Base-by-base conservation (phyloP, 2,113 vertebrate species). In the Clarias magur region DNA sequence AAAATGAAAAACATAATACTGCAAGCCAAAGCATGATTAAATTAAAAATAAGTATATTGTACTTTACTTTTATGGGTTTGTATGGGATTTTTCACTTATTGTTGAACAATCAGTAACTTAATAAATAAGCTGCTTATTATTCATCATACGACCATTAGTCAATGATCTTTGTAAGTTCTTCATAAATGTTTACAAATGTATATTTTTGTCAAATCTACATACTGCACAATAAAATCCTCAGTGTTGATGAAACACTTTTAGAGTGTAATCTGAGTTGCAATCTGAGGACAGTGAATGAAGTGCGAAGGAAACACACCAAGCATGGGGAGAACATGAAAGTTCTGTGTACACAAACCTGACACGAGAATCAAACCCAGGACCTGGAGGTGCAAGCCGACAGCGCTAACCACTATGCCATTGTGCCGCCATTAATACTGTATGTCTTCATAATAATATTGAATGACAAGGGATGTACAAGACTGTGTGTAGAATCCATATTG, bases 391-490 rank as follows among this genome's bases (percentile, higher is more conserved):
- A 38, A 38, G 34, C 1, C 34, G 34, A 38, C 34, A 38, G 34
- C 3, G 34, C 34, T 38, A 38, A 38, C 34, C 34, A 42, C 42
- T 42, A 42, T 6, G 42, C 42, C 42, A 6, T 3, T 42, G 42
- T 42, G 42, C 42, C 42, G 42, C 42, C 5, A 42, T 42, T 42
- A 42, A 4, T 6, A 5, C 42, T 42, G 42, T 6, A 42, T 42
- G 6, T 42, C 42, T 42, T 42, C 6, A 42, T 42, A 42, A 42
- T 42, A 25, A 63, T 63, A 63, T 63, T 25, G n/a, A n/a, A 65
- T 23, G 62, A 11, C 62, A 3, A 0, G 0, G 4, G 0, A n/a
- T n/a, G n/a, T n/a, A 30, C 27, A 30, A 34, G 7, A 2, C 0
- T 17, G 27, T 30, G 13, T 70, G 67, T 17, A 34, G 17, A 70